Evolutionary conservation across 2,888 invertebrate species (phyloP).

Genomic region (Papilio gigon): DNA sequence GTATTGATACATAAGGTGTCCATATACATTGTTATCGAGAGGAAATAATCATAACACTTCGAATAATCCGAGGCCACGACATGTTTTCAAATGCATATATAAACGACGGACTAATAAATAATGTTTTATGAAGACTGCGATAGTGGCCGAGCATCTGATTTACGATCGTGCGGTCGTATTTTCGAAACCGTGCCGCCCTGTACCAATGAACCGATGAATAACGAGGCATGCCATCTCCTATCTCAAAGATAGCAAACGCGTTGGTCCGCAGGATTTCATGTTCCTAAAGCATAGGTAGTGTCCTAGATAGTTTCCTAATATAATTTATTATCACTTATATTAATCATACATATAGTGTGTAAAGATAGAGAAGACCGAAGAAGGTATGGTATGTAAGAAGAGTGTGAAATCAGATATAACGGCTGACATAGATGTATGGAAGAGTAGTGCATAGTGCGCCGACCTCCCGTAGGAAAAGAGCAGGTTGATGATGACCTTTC

Average conservation of each 20-base stretch:
- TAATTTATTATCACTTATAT: too few relatives aligned
- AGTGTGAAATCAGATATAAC: too few relatives aligned
- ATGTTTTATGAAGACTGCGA: conserved; percentile 26
- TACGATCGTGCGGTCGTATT: conserved; percentile 13
- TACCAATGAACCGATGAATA: conserved; percentile 18
- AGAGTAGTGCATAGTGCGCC: too few relatives aligned
- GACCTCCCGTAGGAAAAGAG: too few relatives aligned
- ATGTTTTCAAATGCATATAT: conserved; percentile 18
- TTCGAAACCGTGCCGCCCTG: conserved; percentile 10
- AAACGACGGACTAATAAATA: conserved; percentile 18
- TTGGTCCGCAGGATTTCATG: background rate
- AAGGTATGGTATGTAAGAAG: too few relatives aligned
- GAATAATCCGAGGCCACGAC: conserved; percentile 9
- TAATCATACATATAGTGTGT: background rate
- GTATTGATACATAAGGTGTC: too few relatives aligned
- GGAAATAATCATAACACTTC: background rate
- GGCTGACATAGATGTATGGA: too few relatives aligned
- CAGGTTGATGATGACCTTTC: too few relatives aligned
- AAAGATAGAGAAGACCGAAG: too few relatives aligned
- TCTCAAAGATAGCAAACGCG: background rate
- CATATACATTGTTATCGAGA: background rate
- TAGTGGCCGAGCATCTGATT: conserved; percentile 16
- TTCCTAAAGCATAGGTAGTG: background rate
- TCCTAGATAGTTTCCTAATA: background rate
- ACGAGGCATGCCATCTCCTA: conserved; percentile 11